Evolutionary conservation across 1,140 invertebrate species (phyloP).

Genomic region (Drosophila rhopaloa): DNA sequence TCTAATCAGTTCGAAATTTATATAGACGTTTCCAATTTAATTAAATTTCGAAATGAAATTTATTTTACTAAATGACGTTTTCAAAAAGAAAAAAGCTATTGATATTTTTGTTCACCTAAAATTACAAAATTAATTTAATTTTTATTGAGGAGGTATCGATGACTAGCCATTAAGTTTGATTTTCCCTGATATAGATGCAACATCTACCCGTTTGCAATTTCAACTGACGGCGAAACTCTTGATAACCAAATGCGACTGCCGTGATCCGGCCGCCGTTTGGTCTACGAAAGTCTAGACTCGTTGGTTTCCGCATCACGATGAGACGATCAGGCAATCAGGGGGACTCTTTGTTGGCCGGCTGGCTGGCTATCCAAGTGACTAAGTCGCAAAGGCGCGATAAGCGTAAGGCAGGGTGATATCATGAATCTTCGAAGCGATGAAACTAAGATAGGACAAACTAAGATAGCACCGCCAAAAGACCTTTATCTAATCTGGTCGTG

Average conservation of each 20-base stretch:
- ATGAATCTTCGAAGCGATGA: slow-evolving; percentile 1
- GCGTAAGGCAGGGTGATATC: slow-evolving; percentile 20
- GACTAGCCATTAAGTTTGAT: slow-evolving; percentile 9
- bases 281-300: slow-evolving; percentile 38
- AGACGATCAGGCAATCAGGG: slow-evolving; percentile 27
- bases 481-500: slow-evolving; percentile 16
- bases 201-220: slow-evolving; percentile 26
- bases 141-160: slow-evolving; percentile 4
- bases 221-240: slow-evolving; percentile 24
- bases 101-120: no score
- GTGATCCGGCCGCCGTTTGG: slow-evolving; percentile 18
- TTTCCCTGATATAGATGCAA: slow-evolving; percentile 10
- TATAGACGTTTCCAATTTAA: neutral
- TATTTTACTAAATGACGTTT: neutral
- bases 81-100: no score
- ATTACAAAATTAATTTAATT: neutral
- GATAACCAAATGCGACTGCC: slow-evolving; percentile 37
- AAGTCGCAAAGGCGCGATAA: slow-evolving; percentile 23
- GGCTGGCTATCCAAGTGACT: slow-evolving; percentile 33
- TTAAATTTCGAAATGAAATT: neutral
- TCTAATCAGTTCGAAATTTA: slow-evolving; percentile 5
- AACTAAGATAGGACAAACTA: slow-evolving; percentile 5
- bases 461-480: slow-evolving; percentile 5
- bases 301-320: slow-evolving; percentile 42
- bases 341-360: slow-evolving; percentile 9